Base-by-base conservation (phyloP, 2,113 vertebrate genomes). In the Dipodomys stephensi region DNA sequence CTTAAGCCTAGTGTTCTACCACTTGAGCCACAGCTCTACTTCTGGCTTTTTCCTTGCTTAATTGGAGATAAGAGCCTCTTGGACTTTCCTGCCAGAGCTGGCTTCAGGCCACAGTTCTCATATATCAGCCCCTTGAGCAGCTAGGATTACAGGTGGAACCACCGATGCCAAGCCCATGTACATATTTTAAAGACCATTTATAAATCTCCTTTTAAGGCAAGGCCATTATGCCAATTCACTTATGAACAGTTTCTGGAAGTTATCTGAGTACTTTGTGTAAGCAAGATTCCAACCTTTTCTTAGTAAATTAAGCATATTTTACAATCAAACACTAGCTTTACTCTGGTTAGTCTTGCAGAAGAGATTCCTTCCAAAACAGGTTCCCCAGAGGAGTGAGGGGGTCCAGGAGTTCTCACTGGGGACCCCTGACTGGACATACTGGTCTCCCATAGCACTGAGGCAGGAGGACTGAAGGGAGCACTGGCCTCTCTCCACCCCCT, bases 241-340 rank as follows among this genome's bases (percentile, higher is more conserved):
- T 72, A 65, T n/a, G 88, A 86, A 94, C 86, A 78, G 30, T 79
- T 71, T 39, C 62, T 87, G 68, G 77, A 89, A 83, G 77, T 65
- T 87, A 76, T 39, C 7, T 83, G 39, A 93, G 25, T 15, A 74
- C 60, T 86, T 95, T 78, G 68, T 77, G 39, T 69, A 91, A 78
- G 2, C 46, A 96, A 86, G 74, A 88, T 74, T 93, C n/a, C 85
- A 76, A 46, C 3, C 25, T 83, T 87, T 93, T 64, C 20, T 72
- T 71, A 32, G n/a, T 49, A 79, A 71, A 93, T 65, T 82, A 79
- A 83, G 78, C 62, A 7, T 74, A 25, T 10, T 95, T 89, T 80
- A 65, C 30, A 79, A 46, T 53, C 20, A 18, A 57, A 16, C 12
- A 57, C 53, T 35, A 5, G 46, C 32, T 57, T 78, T 67, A 83